Conservation (phyloP, 2,113 vertebrate species). For the Psittacus erithacus region DNA sequence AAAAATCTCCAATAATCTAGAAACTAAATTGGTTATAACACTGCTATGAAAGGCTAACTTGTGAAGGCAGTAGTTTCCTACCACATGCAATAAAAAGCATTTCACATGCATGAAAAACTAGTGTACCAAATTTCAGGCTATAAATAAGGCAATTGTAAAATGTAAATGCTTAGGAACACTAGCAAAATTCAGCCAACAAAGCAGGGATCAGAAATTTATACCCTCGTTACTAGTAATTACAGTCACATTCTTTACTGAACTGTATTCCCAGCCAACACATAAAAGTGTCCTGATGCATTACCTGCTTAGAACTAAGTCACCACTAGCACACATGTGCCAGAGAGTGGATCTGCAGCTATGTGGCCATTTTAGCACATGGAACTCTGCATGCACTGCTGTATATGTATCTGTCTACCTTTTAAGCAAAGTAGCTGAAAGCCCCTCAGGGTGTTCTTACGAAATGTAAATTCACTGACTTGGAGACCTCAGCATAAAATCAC, state of each 20-base stretch:
- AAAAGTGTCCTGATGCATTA: conserved; percentile 58
- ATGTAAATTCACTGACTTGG: conserved; percentile 70
- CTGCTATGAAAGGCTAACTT: neutral
- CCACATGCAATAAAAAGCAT: conserved; percentile 39
- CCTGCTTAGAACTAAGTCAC: conserved; percentile 46
- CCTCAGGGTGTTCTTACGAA: conserved; percentile 68
- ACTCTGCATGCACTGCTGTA: conserved; percentile 10
- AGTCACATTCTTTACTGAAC: conserved; percentile 51
- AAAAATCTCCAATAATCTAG: conserved; percentile 1
- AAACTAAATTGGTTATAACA: neutral
- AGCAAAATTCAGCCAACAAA: conserved; percentile 54
- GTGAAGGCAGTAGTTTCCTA: neutral
- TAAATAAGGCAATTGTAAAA: conserved; percentile 69
- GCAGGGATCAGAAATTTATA: conserved; percentile 59
- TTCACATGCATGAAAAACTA: conserved; percentile 44
- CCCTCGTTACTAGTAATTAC: conserved; percentile 70
- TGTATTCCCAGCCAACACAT: conserved; percentile 55
- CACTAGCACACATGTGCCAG: neutral
- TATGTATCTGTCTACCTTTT: conserved; percentile 67
- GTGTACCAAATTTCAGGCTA: conserved; percentile 30
- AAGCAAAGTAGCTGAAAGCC: conserved; percentile 64
- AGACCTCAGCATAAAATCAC: conserved; percentile 66
- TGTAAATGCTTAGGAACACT: conserved; percentile 49
- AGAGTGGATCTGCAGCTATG: neutral
- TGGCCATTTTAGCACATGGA: conserved; percentile 6